Percentiles rank a stretch among this genome's conserved stretches.
phyloP scores from a whole-genome alignment of 2,797 vertebrate genomes.

The Fistularia commersonii region DNA sequence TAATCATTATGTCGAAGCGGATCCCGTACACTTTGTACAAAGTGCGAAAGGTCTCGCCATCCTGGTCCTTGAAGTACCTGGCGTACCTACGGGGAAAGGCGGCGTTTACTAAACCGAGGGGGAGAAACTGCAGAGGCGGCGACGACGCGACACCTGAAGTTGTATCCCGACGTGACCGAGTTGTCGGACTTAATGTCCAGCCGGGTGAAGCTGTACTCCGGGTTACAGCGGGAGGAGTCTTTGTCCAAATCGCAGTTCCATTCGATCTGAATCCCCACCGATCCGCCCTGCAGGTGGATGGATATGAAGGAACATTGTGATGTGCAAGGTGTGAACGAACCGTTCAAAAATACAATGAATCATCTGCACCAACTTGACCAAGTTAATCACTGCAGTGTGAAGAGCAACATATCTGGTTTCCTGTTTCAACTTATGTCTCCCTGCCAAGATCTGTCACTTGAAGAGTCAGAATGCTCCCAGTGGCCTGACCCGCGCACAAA shows the following conservation, averaged over 20 bases:
- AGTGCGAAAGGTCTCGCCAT: slow-evolving; percentile 78
- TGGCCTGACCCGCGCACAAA: too few relatives aligned
- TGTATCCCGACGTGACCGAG: slow-evolving; percentile 87
- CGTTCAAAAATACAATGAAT: too few relatives aligned
- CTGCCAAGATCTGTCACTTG: too few relatives aligned
- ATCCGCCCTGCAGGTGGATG: slow-evolving; percentile 80
- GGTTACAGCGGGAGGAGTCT: slow-evolving; percentile 83
- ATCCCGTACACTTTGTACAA: slow-evolving; percentile 93
- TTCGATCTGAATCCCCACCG: slow-evolving; percentile 89
- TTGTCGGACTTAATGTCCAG: slow-evolving; percentile 79
- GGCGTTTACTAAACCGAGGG: too few relatives aligned
- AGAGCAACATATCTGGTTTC: too few relatives aligned
- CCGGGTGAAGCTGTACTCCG: slow-evolving; percentile 88
- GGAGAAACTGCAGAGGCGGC: not conserved
- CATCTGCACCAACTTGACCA: too few relatives aligned
- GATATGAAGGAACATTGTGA: too few relatives aligned
- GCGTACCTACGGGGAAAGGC: slow-evolving; percentile 88
- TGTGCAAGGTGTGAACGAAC: too few relatives aligned
- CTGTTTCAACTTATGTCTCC: too few relatives aligned
- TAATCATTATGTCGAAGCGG: slow-evolving; percentile 93
- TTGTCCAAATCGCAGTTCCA: slow-evolving; percentile 96
- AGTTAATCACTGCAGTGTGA: too few relatives aligned
- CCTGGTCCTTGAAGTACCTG: slow-evolving; percentile 84
- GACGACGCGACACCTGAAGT: slow-evolving; percentile 84
- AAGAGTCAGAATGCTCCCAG: too few relatives aligned